phyloP scores from a whole-genome alignment of 2,113 vertebrate species.

The Regulus satrapa region DNA sequence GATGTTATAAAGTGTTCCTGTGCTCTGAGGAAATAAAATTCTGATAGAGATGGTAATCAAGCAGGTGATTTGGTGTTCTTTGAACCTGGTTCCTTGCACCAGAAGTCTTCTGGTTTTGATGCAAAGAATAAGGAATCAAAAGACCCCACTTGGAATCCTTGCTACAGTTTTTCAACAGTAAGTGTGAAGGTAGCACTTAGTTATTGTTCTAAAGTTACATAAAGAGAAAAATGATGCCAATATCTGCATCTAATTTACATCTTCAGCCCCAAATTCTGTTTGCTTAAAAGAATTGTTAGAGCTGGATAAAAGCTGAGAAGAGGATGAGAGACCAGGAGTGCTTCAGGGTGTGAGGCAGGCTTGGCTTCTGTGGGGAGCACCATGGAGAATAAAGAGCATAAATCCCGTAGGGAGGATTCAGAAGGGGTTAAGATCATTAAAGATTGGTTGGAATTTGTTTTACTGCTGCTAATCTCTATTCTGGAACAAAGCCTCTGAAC shows the following conservation, averaged over 20 bases:
- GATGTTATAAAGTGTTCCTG: not conserved
- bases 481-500: not conserved
- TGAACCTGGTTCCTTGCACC: not conserved
- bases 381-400: accelerated
- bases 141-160: accelerated
- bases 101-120: not conserved
- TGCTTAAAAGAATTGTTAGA: not conserved
- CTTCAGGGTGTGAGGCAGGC: not conserved
- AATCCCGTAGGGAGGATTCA: not conserved
- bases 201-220: not conserved
- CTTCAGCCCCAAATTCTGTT: not conserved
- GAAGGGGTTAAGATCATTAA: not conserved
- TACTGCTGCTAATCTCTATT: not conserved
- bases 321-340: not conserved
- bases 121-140: not conserved
- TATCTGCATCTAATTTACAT: not conserved
- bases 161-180: not conserved
- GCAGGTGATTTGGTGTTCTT: not conserved
- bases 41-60: not conserved
- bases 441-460: not conserved
- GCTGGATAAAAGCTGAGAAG: not conserved
- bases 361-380: not conserved
- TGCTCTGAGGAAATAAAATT: not conserved
- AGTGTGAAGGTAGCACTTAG: not conserved
- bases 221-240: not conserved